A percentile compares a stretch with the other conserved stretches of the same genome.
These are phyloP conservation scores for Brachyptera risi DNA, from an alignment of 2,888 invertebrate genomes.

Conservation along the genomic window DNA sequence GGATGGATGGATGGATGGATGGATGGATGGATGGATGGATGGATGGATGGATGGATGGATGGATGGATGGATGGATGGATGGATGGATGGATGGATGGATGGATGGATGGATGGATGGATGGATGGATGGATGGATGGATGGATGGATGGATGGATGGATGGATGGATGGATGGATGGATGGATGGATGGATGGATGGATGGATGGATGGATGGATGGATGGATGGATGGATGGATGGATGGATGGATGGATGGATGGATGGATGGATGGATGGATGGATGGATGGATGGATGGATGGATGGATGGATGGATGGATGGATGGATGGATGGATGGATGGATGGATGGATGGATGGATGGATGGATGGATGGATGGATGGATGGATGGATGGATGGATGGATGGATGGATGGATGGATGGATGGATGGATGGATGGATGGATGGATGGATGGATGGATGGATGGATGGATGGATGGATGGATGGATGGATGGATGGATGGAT, in stretches of 20 bases:
- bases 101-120: slow-evolving; percentile 1
- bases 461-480: neutral
- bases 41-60: slow-evolving; percentile 5
- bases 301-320: neutral
- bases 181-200: neutral
- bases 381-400: neutral
- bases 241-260: neutral
- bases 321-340: neutral
- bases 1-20: slow-evolving; percentile 5
- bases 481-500: neutral
- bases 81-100: slow-evolving; percentile 3
- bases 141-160: neutral
- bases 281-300: neutral
- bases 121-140: neutral
- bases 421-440: neutral
- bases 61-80: slow-evolving; percentile 5
- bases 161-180: neutral
- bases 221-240: neutral
- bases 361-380: neutral
- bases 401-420: neutral
- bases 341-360: neutral
- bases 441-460: neutral
- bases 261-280: neutral
- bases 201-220: neutral
- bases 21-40: slow-evolving; percentile 5